Base-by-base conservation (phyloP, 2,113 vertebrate genomes). In the Taurulus bubalis region DNA sequence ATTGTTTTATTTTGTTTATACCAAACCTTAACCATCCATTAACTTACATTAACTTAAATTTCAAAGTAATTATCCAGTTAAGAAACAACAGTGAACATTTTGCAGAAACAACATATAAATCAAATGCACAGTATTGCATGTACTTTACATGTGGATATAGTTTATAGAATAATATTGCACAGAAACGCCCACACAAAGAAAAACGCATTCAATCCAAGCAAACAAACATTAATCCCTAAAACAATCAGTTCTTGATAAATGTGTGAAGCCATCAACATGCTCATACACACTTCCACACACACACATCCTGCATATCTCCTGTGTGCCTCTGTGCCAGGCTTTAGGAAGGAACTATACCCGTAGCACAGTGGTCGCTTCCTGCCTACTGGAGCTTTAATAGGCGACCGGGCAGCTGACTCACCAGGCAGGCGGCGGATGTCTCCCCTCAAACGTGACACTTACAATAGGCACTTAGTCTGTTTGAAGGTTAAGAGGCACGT, bases 301-400 rank as follows among this genome's bases (percentile, higher is more conserved):
- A 89, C 51, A 63, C 77, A 87, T 91, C 81, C 90, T 89, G 70
- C 84, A 78, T 60, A 77, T 89, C 84, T 93, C 89, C 89, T 85
- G 90, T 93, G 91, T 86, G 85, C 4, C 78, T 87, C 75, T 88
- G 82, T 60, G 89, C 77, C 89, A 85, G 84, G 86, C 82, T 87
- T 85, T 77, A 86, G 89, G 87, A 91, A 91, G 91, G 91, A 91
- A 87, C 87, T 76, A 85, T 84, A 82, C 62, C 83, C 87, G 85
- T 79, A 93, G 83, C 90, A 87, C 90, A 89, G 89, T 89, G 88
- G 87, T 86, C 38, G 87, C 82, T 90, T 92, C 92, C 92, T 90
- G 89, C 74, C 77, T 75, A 74, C 79, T 45, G 83, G 66, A 73
- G 87, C 85, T 86, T 83, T 88, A 89, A 90, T 88, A 79, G 72